Conservation (phyloP, 2,888 invertebrate genomes). For the Caenorhabditis parvicauda region DNA sequence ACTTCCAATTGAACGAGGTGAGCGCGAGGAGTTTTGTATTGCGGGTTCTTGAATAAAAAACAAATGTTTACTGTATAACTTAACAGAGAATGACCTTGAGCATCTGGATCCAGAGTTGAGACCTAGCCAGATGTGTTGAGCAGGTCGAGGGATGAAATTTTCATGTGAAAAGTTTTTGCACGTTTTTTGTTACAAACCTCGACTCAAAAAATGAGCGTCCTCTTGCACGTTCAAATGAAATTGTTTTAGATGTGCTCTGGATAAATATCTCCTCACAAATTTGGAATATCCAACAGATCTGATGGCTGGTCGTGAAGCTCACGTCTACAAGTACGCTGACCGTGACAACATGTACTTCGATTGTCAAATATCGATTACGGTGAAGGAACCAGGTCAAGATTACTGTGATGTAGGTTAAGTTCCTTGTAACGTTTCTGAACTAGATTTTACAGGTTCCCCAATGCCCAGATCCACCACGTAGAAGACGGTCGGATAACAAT, state of each 20-base stretch:
- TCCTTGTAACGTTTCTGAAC: background rate
- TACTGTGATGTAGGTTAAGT: slow-evolving; percentile 45
- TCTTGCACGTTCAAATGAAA: background rate
- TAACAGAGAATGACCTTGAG: background rate
- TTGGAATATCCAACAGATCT: slow-evolving; percentile 58
- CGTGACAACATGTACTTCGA: slow-evolving; percentile 59
- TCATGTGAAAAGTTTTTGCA: no score
- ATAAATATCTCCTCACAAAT: slow-evolving; percentile 59
- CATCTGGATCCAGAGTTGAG: no score
- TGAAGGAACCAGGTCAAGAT: slow-evolving; percentile 57
- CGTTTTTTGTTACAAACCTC: no score
- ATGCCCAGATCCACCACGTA: slow-evolving; percentile 55
- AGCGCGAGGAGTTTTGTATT: no score
- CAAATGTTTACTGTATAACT: no score
- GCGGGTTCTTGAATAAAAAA: no score
- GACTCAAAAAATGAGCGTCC: background rate
- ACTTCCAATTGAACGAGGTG: no score
- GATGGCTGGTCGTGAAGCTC: slow-evolving; percentile 57
- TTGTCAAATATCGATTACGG: slow-evolving; percentile 56
- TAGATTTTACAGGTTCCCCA: slow-evolving; percentile 40
- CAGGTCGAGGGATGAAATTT: no score
- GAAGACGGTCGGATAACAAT: slow-evolving; percentile 25
- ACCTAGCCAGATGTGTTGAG: no score
- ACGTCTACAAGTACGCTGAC: slow-evolving; percentile 62
- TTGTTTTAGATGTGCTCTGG: slow-evolving; percentile 54